phyloP scores from a whole-genome alignment of 2,113 vertebrate genomes.

The Cryptomyrus ogoouensis region DNA sequence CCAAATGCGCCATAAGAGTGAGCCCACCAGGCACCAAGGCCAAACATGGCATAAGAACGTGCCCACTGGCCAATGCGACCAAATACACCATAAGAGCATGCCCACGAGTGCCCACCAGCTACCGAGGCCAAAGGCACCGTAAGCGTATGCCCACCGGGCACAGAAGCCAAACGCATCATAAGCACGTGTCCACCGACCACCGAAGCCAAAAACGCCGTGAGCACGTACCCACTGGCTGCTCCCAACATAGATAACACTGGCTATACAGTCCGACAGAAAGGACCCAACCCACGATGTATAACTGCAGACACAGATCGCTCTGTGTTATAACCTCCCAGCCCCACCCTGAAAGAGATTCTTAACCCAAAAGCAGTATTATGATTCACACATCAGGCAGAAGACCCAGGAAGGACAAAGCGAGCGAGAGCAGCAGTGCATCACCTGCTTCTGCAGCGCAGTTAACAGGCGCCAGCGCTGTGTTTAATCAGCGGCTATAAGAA shows the following conservation, averaged over 20 bases:
- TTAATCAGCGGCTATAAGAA: background rate
- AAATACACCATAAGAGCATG: fast-evolving
- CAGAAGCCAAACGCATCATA: background rate
- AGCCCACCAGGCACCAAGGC: too few relatives aligned
- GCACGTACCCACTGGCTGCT: background rate
- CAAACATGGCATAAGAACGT: background rate
- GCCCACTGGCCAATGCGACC: background rate
- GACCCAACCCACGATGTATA: too few relatives aligned
- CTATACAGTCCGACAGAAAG: too few relatives aligned
- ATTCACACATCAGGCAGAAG: background rate
- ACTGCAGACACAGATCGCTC: background rate
- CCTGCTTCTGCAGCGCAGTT: background rate
- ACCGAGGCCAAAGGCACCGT: background rate
- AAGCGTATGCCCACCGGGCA: background rate
- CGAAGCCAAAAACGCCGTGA: background rate
- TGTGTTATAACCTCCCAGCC: background rate
- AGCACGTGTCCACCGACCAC: background rate
- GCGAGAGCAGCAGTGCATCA: background rate
- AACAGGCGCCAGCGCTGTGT: background rate
- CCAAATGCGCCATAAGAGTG: background rate
- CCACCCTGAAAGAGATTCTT: background rate
- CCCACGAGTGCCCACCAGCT: background rate
- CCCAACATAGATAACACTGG: too few relatives aligned
- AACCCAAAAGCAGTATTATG: background rate
- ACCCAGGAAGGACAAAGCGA: background rate